Evolutionary conservation across 2,888 invertebrate species (phyloP).

Genomic region (Tryphoninae sp.): DNA sequence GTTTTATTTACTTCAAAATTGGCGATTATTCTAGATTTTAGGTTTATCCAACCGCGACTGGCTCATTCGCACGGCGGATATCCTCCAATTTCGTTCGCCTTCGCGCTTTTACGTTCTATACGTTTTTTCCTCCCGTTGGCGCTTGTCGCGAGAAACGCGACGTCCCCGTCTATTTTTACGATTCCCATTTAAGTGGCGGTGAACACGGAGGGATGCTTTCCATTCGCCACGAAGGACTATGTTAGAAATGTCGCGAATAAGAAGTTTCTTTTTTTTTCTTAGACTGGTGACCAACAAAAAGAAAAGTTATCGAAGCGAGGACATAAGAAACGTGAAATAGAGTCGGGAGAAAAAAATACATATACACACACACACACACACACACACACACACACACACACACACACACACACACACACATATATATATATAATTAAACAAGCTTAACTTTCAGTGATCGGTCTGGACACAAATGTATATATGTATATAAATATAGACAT

Average conservation of each 20-base stretch:
- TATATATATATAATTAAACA: neutral
- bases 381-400: too few relatives aligned
- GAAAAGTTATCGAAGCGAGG: neutral
- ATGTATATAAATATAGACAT: constrained; percentile 21
- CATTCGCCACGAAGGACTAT: neutral
- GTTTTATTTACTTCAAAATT: too few relatives aligned
- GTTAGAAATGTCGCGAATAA: too few relatives aligned
- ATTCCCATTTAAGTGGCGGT: neutral
- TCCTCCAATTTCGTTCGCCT: neutral
- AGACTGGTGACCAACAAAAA: neutral
- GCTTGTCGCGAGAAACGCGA: neutral
- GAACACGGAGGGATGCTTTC: neutral
- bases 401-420: too few relatives aligned
- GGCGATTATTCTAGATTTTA: neutral
- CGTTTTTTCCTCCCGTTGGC: neutral
- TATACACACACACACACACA: too few relatives aligned
- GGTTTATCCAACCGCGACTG: neutral
- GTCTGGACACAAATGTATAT: neutral
- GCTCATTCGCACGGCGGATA: neutral
- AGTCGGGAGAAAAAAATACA: neutral
- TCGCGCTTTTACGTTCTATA: constrained; percentile 48
- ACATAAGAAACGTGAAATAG: neutral
- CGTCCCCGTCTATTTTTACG: constrained; percentile 15
- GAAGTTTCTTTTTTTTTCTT: too few relatives aligned
- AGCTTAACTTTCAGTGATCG: neutral